These are phyloP conservation scores for Eurystomus gularis DNA, from an alignment of 2,113 vertebrate genomes.

Conservation along the genomic window DNA sequence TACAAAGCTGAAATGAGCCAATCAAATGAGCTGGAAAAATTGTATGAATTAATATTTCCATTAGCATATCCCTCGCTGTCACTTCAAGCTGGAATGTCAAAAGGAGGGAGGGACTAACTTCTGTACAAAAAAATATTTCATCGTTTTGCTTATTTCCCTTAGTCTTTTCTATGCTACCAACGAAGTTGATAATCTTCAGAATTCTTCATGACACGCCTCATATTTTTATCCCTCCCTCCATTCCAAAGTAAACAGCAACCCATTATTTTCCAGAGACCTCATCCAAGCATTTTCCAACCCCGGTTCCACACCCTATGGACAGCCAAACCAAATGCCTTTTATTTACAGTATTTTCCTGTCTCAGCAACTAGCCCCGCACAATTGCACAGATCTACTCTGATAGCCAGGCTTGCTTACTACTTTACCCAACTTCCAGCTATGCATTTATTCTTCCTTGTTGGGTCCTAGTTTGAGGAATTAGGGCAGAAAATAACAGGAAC, in stretches of 20 bases:
- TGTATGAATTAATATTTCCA: neutral
- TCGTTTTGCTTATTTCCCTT: neutral
- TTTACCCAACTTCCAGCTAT: neutral
- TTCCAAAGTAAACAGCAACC: neutral
- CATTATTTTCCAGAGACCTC: neutral
- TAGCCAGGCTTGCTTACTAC: neutral
- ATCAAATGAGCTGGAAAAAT: neutral
- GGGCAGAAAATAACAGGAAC: neutral
- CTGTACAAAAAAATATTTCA: neutral
- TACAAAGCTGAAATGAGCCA: neutral
- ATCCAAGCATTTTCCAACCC: neutral
- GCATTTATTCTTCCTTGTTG: neutral
- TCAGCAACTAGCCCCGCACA: neutral
- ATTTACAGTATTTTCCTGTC: neutral
- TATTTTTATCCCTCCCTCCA: neutral
- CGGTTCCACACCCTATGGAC: neutral
- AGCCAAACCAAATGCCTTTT: neutral
- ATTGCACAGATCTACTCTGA: neutral
- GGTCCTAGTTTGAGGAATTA: neutral
- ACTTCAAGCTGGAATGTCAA: neutral
- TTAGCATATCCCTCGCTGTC: neutral
- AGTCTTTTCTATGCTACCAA: neutral
- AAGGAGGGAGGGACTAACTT: neutral
- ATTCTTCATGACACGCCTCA: neutral
- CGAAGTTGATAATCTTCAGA: neutral